A percentile compares a stretch with the other conserved stretches of the same genome.
Conservation (phyloP, 2,888 invertebrate species). For the Tribolium freemani region DNA sequence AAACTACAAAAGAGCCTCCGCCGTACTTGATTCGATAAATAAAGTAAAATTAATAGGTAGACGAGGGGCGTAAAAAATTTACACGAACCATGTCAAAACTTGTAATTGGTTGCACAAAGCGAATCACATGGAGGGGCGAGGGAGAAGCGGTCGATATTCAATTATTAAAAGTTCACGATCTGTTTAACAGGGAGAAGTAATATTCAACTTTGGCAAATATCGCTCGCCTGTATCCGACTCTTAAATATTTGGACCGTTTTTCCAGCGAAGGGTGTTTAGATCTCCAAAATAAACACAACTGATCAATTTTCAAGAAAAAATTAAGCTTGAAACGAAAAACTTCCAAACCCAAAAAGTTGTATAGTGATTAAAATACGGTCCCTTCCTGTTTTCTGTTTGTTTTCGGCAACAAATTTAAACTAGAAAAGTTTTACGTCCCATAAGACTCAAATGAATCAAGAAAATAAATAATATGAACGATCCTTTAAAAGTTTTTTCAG, state of each 20-base stretch:
- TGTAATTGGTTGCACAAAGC: conserved; percentile 63
- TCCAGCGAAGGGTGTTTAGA: conserved; percentile 42
- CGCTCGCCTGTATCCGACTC: conserved; percentile 42
- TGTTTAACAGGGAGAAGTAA: conserved; percentile 51
- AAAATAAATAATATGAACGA: conserved; percentile 65
- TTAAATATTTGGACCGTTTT: conserved; percentile 52
- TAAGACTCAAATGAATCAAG: conserved; percentile 62
- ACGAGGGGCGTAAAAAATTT: conserved; percentile 48
- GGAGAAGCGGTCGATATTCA: conserved; percentile 55
- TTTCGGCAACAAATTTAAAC: conserved; percentile 57
- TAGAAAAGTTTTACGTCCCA: conserved; percentile 59
- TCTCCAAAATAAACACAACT: conserved; percentile 11
- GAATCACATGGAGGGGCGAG: conserved; percentile 58
- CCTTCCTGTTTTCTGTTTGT: conserved; percentile 37
- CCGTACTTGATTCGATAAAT: conserved; percentile 47
- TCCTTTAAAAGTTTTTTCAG: conserved; percentile 64
- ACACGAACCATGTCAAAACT: conserved; percentile 56
- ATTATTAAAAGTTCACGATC: conserved; percentile 59
- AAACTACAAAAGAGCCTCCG: conserved; percentile 33
- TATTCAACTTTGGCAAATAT: conserved; percentile 49
- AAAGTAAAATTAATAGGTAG: conserved; percentile 54
- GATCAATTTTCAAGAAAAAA: conserved; percentile 3
- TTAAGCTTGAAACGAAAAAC: neutral
- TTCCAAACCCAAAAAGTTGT: neutral
- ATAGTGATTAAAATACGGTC: conserved; percentile 28